phyloP scores from a whole-genome alignment of 1,140 invertebrate species.

The Drosophila aff. region DNA sequence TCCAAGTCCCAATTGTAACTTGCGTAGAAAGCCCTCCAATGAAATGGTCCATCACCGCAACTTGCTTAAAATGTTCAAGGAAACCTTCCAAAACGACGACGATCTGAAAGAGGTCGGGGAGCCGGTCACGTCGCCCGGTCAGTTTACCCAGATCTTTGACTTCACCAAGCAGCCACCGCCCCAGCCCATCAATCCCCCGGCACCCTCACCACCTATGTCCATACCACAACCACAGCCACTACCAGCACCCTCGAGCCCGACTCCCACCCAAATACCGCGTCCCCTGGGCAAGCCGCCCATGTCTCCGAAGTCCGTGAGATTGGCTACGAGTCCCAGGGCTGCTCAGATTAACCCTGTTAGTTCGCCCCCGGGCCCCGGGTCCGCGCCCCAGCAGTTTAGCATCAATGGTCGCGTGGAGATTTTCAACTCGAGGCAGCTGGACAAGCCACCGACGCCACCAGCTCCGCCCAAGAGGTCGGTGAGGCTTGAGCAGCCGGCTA shows the following conservation, averaged over 20 bases:
- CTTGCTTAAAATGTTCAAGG: constrained; percentile 81
- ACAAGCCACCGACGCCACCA: constrained; percentile 60
- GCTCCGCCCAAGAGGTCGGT: constrained; percentile 49
- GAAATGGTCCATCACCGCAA: constrained; percentile 83
- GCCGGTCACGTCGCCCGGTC: constrained; percentile 36
- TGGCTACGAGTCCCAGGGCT: constrained; percentile 11
- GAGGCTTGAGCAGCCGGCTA: constrained; percentile 25
- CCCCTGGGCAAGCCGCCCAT: constrained; percentile 78
- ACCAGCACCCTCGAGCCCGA: constrained; percentile 21
- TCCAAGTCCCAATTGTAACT: constrained; percentile 61
- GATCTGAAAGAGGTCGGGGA: constrained; percentile 65
- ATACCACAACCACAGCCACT: constrained; percentile 14
- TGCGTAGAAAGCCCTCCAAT: constrained; percentile 82
- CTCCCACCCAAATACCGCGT: constrained; percentile 71
- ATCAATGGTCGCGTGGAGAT: constrained; percentile 82
- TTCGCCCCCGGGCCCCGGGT: constrained; percentile 15
- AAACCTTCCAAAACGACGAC: constrained; percentile 79
- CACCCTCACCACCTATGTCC: constrained; percentile 12
- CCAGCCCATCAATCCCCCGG: constrained; percentile 3
- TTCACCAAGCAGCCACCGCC: constrained; percentile 54
- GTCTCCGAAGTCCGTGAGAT: constrained; percentile 75
- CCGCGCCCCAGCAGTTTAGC: constrained; percentile 64
- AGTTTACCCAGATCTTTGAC: constrained; percentile 67
- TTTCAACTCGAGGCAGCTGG: constrained; percentile 75
- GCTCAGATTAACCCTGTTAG: constrained; percentile 14